Percentiles rank a stretch among this genome's conserved stretches.
These are phyloP conservation scores for Tachysurus fulvidraco DNA, from an alignment of 2,113 vertebrate genomes.

Conservation along the genomic window DNA sequence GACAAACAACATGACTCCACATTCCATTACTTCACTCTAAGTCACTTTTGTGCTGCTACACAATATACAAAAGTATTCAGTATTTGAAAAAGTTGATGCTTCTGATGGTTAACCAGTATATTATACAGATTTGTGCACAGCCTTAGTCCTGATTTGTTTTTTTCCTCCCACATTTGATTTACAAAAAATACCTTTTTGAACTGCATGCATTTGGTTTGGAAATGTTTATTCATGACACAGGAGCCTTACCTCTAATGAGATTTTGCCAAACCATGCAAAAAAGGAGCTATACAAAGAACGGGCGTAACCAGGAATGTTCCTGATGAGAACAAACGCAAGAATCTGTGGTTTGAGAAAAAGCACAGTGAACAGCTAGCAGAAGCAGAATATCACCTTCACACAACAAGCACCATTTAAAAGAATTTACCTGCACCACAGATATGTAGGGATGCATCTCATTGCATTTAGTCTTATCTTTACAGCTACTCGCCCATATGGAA, in stretches of 20 bases:
- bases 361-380: background rate
- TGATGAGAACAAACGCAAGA: conserved; percentile 93
- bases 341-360: conserved; percentile 76
- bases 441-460: conserved; percentile 95
- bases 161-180: background rate
- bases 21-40: background rate
- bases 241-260: conserved; percentile 89
- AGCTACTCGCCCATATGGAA: conserved; percentile 97
- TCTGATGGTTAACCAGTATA: background rate
- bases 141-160: background rate
- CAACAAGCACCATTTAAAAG: background rate
- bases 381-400: background rate
- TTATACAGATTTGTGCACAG: background rate
- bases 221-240: background rate
- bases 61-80: background rate
- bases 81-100: background rate
- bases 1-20: background rate
- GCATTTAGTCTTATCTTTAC: conserved; percentile 94
- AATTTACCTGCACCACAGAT: conserved; percentile 90
- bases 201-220: background rate
- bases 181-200: background rate
- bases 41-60: background rate
- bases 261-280: conserved; percentile 98
- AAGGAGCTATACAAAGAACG: conserved; percentile 96
- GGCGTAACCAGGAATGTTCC: conserved; percentile 92